phyloP scores from a whole-genome alignment of 2,113 vertebrate species.

The Colius striatus region DNA sequence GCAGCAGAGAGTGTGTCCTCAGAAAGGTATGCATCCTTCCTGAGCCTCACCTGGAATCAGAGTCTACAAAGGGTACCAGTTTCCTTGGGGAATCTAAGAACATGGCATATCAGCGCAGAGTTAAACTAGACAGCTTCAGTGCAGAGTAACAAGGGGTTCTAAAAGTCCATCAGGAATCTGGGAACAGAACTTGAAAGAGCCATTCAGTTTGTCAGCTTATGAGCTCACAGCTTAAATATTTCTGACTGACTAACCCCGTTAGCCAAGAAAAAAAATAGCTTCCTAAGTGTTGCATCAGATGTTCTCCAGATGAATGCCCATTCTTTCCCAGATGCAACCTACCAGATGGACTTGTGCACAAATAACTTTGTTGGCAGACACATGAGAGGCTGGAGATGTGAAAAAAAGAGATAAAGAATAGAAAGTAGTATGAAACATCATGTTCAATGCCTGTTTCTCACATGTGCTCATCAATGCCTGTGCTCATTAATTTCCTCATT shows the following conservation, averaged over 20 bases:
- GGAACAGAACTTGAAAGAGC: background rate
- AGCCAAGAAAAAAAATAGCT: background rate
- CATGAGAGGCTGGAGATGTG: background rate
- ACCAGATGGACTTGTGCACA: constrained; percentile 12
- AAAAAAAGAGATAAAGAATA: background rate
- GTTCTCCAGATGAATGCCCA: background rate
- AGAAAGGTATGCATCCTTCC: background rate
- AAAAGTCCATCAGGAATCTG: background rate
- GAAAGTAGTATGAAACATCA: background rate
- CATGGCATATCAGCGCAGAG: background rate
- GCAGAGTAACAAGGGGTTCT: background rate
- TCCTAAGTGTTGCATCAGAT: background rate
- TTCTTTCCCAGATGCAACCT: constrained; percentile 12
- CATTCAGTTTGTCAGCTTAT: background rate
- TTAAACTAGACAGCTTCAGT: background rate
- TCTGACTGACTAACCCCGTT: background rate
- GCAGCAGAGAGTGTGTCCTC: background rate
- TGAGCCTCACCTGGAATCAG: background rate
- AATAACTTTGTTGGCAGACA: background rate
- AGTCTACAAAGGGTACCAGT: background rate
- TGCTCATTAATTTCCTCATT: background rate
- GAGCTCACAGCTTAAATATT: background rate
- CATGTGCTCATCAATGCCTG: background rate
- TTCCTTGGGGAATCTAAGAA: background rate
- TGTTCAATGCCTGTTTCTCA: background rate